Evolutionary conservation across 92 coral and sea anemone genomes (phyloP), one percentile per base, ranked within the genome.

Genomic region (Zoanthus solanderi): DNA sequence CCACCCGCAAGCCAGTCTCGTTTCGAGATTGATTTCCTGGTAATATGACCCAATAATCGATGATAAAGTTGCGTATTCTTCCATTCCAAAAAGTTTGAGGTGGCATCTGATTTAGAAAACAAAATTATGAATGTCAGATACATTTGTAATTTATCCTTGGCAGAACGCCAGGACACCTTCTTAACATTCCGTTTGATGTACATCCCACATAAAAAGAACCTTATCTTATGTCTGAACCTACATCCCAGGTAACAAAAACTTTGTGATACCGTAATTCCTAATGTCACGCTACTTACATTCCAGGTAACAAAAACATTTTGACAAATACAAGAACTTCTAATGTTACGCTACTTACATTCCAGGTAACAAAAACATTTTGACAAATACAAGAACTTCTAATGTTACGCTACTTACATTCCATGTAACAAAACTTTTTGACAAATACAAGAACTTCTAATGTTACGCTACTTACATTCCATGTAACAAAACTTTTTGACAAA

Each of bases 21-120:
- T 80, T 44, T 60, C 17, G 37, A 46, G 74, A 42, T 42, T 65
- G 42, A 53, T 80, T 80, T 80, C 46, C 32, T 0, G 74, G 58
- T 17, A 65, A 52, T 61, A 42, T 73, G 32, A 30, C 85, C 85
- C 85, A 80, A 72, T 63, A 65, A 73, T 80, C 75, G 7, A 80
- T 80, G 58, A 69, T 45, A 69, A 80, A 80, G 29, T 45, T 37
- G 44, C 85, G 85, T 69, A 80, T 80, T 65, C 29, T 63, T 67
- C 85, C 85, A 46, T 80, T 80, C 85, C 85, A 80, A 61, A 63
- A 80, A 2, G 73, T 45, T 47, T 12, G 48, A 9, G 17, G 57
- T 23, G 85, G 85, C 7, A 63, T 54, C 85, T 80, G 57, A 7
- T 48, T 28, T 8, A 16, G 42, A 37, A 37, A 37, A 37, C 1